Conservation (phyloP, 2,113 vertebrate species). For the Python bivittatus region DNA sequence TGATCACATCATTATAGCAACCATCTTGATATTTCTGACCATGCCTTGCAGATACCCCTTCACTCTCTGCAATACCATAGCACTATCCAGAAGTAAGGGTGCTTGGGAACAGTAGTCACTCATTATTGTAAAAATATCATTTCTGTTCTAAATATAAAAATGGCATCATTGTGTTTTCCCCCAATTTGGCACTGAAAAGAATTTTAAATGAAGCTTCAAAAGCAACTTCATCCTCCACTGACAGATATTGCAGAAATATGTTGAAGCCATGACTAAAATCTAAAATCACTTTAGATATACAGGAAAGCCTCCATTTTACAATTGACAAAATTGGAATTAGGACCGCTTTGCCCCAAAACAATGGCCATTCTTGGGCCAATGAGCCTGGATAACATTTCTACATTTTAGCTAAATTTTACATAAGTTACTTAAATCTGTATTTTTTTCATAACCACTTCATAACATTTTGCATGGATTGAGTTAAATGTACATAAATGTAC, state of each 20-base stretch:
- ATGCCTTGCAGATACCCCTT: background rate
- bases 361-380: background rate
- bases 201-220: background rate
- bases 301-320: background rate
- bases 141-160: background rate
- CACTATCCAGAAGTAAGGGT: background rate
- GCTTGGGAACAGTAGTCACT: too few relatives aligned
- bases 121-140: background rate
- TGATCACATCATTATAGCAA: background rate
- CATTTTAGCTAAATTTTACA: background rate
- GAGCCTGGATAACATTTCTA: background rate
- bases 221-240: background rate
- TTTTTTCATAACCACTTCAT: background rate
- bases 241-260: background rate
- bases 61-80: background rate
- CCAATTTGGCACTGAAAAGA: background rate
- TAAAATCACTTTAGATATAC: background rate
- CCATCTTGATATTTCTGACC: background rate
- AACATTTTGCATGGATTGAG: background rate
- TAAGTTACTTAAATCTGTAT: background rate
- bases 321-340: background rate
- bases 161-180: background rate
- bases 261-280: background rate
- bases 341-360: background rate
- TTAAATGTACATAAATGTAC: background rate